Percentiles rank a stretch among this genome's conserved stretches.
Evolutionary conservation across 2,797 vertebrate species (phyloP).

Genomic region (Rhinichthys osculus): DNA sequence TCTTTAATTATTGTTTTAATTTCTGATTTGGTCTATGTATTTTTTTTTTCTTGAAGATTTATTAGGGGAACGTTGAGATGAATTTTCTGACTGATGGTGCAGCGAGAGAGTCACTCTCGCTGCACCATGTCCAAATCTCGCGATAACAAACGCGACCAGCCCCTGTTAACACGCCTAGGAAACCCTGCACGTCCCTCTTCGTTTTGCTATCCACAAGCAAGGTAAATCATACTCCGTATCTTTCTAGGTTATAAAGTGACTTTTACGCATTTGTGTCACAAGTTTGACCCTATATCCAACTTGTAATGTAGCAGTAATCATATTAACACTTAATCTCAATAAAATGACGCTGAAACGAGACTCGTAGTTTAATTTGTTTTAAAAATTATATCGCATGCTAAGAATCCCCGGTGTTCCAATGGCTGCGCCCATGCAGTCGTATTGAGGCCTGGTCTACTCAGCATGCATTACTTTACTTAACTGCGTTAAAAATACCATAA

Average conservation of each 20-base stretch:
- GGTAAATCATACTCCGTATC: conserved; percentile 70
- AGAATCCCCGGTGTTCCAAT: conserved; percentile 53
- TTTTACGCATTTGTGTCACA: not conserved
- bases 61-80: not conserved
- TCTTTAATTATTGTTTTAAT: no score
- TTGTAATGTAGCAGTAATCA: no score
- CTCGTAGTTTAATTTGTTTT: not conserved
- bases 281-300: not conserved
- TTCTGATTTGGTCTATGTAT: no score
- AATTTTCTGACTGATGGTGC: no score
- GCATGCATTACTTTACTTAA: fast-evolving
- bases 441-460: conserved; percentile 67
- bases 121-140: conserved; percentile 64
- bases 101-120: no score
- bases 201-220: conserved; percentile 85
- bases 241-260: conserved; percentile 3
- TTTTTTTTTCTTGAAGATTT: not conserved
- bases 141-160: conserved; percentile 72
- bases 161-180: conserved; percentile 83
- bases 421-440: conserved; percentile 74
- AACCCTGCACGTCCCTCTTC: conserved; percentile 87
- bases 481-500: not conserved
- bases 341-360: not conserved
- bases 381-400: not conserved
- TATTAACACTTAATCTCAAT: not conserved